A percentile compares a stretch with the other conserved stretches of the same genome.
Evolutionary conservation across 2,888 invertebrate species (phyloP).

Genomic region (Strigamia maritima): DNA sequence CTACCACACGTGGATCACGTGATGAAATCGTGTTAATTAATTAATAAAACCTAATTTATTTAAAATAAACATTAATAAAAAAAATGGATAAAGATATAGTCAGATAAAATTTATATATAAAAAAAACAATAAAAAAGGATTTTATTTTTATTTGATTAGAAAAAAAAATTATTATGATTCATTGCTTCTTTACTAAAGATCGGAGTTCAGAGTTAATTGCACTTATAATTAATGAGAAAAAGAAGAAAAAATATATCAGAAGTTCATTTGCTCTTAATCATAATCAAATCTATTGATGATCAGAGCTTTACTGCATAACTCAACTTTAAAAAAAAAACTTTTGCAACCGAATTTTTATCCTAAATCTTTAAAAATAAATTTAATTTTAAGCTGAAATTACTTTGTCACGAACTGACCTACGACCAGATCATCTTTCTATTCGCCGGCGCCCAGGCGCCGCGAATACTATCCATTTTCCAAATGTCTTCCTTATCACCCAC

Average conservation of each 20-base stretch:
- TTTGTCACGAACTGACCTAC: not conserved
- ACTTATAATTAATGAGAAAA: not conserved
- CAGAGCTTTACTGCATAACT: not conserved
- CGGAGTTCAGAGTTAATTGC: slow-evolving; percentile 15
- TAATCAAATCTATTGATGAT: not conserved
- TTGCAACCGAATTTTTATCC: no score
- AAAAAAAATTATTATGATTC: slow-evolving; percentile 11
- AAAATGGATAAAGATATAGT: not conserved
- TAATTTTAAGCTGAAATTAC: no score
- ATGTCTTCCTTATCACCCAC: not conserved
- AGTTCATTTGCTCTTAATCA: not conserved
- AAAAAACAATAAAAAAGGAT: not conserved
- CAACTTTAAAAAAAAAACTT: not conserved
- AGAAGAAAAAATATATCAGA: not conserved
- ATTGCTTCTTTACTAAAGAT: slow-evolving; percentile 1
- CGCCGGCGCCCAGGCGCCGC: not conserved
- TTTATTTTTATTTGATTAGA: not conserved
- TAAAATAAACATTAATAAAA: not conserved
- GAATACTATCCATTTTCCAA: not conserved
- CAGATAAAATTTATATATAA: no score
- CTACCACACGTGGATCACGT: slow-evolving; percentile 6
- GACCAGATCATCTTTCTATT: not conserved
- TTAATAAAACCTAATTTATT: not conserved
- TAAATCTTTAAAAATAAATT: not conserved
- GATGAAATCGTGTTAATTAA: not conserved